Conservation (phyloP, 2,113 vertebrate species). For the cat (Felis catus) region F.catus_Fca126_mat1.0 CM031419.1:21166501-21167000, state of each 20-base stretch:
- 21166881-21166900: neutral
- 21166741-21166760: neutral
- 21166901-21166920: neutral
- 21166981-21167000: neutral
- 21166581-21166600: no score
- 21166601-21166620: no score
- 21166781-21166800: neutral
- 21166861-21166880: neutral
- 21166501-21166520: no score
- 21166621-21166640: no score
- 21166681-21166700: neutral
- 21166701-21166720: neutral
- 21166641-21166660: neutral
- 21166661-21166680: neutral
- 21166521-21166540: no score
- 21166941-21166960: neutral
- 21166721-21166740: neutral
- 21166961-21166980: slow-evolving; percentile 1
- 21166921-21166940: neutral
- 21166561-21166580: no score
- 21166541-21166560: no score
- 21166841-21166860: neutral
- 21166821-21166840: no score
- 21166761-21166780: neutral
- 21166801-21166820: neutral